Evolutionary conservation across 1,140 invertebrate genomes (phyloP).

Genomic region (Polypedilum vanderplanki): DNA sequence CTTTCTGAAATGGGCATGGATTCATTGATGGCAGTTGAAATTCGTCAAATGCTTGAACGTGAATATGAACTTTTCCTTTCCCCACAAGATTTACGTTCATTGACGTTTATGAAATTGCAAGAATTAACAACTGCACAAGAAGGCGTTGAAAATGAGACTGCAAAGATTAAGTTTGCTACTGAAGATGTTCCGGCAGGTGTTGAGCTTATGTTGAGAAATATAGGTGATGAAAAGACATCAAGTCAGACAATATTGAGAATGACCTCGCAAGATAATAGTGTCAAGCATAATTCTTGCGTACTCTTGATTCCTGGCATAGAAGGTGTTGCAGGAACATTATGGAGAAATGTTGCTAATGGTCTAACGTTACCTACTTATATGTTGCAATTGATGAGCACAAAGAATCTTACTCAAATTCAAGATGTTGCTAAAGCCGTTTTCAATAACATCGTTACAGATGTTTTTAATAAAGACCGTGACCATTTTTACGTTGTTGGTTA

Average conservation of each 20-base stretch:
- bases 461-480: slow-evolving; percentile 48
- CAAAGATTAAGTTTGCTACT: slow-evolving; percentile 38
- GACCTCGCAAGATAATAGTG: slow-evolving; percentile 41
- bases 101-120: slow-evolving; percentile 51
- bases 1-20: slow-evolving; percentile 84
- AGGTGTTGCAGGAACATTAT: slow-evolving; percentile 52
- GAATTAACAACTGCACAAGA: slow-evolving; percentile 55
- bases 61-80: slow-evolving; percentile 72
- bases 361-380: slow-evolving; percentile 35
- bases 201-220: slow-evolving; percentile 47
- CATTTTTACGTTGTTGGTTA: slow-evolving; percentile 56
- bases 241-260: slow-evolving; percentile 35
- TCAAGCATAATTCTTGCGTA: slow-evolving; percentile 44
- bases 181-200: slow-evolving; percentile 44
- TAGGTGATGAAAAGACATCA: slow-evolving; percentile 48
- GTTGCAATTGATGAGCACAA: slow-evolving; percentile 37
- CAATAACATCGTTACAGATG: slow-evolving; percentile 48
- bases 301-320: slow-evolving; percentile 79
- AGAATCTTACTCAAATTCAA: neutral
- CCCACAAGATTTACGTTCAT: slow-evolving; percentile 66
- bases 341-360: slow-evolving; percentile 37
- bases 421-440: neutral
- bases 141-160: slow-evolving; percentile 44
- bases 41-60: slow-evolving; percentile 76
- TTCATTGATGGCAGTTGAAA: slow-evolving; percentile 83